Evolutionary conservation across 2,113 vertebrate species (phyloP), one percentile per base, ranked within the genome.

Genomic region (Terrapene triunguis): DNA sequence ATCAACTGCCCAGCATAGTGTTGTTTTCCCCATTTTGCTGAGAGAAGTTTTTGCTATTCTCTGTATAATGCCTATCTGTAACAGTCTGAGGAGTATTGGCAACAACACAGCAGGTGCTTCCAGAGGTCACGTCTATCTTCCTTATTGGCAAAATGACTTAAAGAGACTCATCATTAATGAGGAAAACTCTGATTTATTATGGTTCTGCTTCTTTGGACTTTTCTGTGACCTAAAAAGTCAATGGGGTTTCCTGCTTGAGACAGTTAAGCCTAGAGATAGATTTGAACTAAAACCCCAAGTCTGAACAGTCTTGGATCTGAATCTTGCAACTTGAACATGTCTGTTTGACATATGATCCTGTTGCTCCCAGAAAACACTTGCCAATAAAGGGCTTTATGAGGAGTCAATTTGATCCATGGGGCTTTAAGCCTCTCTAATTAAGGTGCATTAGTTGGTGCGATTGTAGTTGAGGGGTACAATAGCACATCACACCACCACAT

Each of bases 1-100:
- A 76, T 93, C 89, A 90, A 90, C 92, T 94, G 88, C 91, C 47
- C 65, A 93, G 42, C 87, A 80, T 74, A 3, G 89, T 96, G 93
- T 91, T 95, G 93, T 74, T 93, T 84, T 95, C 95, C 85, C 76
- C 50, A 79, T 85, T 74, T 92, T 91, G 57, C 90, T 91, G 89
- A 84, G 96, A 89, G 38, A 91, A 85, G 81, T 88, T 29, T 38
- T 54, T 65, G 7, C 76, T 91, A 9, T 86, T 92, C 88, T 91
- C 65, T 69, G 44, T 80, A 5, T 44, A 89, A 85, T 14, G 2
- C 44, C 12, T 86, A 95, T 51, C 42, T 69, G 65, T 69, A 72
- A 38, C 62, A 89, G 59, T 0, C 42, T 47, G 22, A 27, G 6
- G 74, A 0, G 12, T 62, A 17, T 55, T 82, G 80, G 79, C 80